Evolutionary conservation across 2,888 invertebrate species (phyloP).

Genomic region (Schizaphis graminum): DNA sequence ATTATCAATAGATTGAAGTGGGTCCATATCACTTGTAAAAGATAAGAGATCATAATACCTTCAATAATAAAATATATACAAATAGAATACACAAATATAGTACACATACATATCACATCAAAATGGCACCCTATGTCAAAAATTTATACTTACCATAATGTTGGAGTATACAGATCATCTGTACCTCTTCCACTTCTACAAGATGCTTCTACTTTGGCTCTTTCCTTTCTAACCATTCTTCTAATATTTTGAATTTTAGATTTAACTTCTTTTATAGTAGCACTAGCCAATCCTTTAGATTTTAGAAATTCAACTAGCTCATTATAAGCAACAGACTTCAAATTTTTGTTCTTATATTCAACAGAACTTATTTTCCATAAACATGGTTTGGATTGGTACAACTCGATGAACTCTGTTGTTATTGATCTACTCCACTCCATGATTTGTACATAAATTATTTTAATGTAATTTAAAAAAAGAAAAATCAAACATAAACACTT

Average conservation of each 20-base stretch:
- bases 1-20: slow-evolving; percentile 1
- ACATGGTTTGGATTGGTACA: slow-evolving; percentile 30
- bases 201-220: too few relatives aligned
- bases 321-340: slow-evolving; percentile 14
- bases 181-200: slow-evolving; percentile 23
- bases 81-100: not conserved
- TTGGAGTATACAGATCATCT: slow-evolving; percentile 22
- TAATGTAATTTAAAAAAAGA: too few relatives aligned
- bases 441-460: not conserved
- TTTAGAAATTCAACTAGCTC: slow-evolving; percentile 5
- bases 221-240: slow-evolving; percentile 26
- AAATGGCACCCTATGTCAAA: not conserved
- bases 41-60: slow-evolving; percentile 10
- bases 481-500: too few relatives aligned
- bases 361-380: slow-evolving; percentile 34
- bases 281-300: slow-evolving; percentile 4
- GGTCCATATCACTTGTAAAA: slow-evolving; percentile 11
- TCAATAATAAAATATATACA: not conserved
- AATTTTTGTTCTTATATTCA: slow-evolving; percentile 26
- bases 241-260: slow-evolving; percentile 33
- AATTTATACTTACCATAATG: slow-evolving; percentile 11
- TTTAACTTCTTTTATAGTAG: slow-evolving; percentile 24
- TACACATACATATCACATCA: not conserved
- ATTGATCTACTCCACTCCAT: slow-evolving; percentile 16
- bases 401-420: slow-evolving; percentile 19